A percentile compares a stretch with the other conserved stretches of the same genome.
phyloP scores from a whole-genome alignment of 2,797 vertebrate genomes.

The Rhinella marina region DNA sequence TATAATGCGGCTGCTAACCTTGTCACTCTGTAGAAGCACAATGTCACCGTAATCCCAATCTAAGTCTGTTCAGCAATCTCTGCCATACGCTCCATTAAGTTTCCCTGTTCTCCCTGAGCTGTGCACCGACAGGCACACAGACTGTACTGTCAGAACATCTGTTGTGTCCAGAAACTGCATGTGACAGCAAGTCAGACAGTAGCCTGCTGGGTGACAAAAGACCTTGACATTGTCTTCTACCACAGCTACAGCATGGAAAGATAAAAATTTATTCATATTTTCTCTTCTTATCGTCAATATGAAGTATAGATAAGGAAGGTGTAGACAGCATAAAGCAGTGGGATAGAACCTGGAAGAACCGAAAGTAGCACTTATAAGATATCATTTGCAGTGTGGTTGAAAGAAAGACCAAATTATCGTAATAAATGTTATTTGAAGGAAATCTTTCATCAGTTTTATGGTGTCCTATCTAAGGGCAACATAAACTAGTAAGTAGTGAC shows the following conservation, averaged over 20 bases:
- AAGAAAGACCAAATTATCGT: background rate
- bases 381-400: background rate
- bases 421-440: too few species aligned
- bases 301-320: background rate
- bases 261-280: background rate
- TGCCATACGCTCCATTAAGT: slow-evolving; percentile 40
- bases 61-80: slow-evolving; percentile 22
- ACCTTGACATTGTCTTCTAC: slow-evolving; percentile 48
- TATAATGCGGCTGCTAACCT: background rate
- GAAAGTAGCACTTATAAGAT: background rate
- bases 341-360: background rate
- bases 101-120: slow-evolving; percentile 36
- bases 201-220: slow-evolving; percentile 31
- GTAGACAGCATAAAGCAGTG: background rate
- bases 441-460: too few species aligned
- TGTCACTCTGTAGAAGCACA: background rate
- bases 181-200: slow-evolving; percentile 27
- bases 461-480: too few species aligned
- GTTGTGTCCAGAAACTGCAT: slow-evolving; percentile 39
- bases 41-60: background rate
- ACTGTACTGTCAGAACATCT: slow-evolving; percentile 29
- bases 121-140: slow-evolving; percentile 36
- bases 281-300: background rate
- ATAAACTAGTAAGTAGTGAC: too few species aligned
- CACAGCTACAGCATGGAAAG: background rate